These are phyloP conservation scores for Muraenolepis orangiensis DNA, from an alignment of 2,797 vertebrate genomes.

Conservation along the genomic window DNA sequence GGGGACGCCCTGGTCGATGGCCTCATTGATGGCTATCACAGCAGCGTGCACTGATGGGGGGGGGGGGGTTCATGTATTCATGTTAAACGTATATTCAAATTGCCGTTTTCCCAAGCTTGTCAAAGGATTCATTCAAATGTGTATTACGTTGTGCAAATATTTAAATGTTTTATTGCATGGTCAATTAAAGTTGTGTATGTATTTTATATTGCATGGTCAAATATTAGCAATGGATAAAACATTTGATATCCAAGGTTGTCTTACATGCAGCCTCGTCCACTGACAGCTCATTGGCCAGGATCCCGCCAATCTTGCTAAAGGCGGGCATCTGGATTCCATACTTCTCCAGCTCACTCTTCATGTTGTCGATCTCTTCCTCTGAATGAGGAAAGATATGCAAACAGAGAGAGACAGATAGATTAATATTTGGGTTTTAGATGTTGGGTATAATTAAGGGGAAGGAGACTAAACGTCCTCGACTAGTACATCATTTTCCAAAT, in stretches of 20 bases:
- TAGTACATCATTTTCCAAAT: conserved; percentile 44
- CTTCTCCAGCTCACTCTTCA: conserved; percentile 96
- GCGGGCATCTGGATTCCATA: conserved; percentile 99
- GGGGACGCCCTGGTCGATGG: conserved; percentile 85
- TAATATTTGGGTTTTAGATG: not conserved
- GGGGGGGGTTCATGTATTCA: not conserved
- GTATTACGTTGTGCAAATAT: not conserved
- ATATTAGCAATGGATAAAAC: not conserved
- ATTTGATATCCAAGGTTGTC: conserved; percentile 42
- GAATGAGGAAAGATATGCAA: conserved; percentile 30
- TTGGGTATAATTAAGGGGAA: not conserved
- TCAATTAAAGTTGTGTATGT: not conserved
- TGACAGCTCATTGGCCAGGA: conserved; percentile 94
- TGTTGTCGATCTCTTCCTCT: conserved; percentile 99
- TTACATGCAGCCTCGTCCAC: conserved; percentile 97
- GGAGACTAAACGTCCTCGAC: conserved; percentile 44
- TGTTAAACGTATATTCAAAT: no score
- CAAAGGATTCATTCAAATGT: no score
- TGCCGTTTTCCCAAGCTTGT: no score
- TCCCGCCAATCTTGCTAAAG: conserved; percentile 98
- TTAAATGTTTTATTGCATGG: not conserved
- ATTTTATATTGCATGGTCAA: not conserved
- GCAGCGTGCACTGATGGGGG: conserved; percentile 86
- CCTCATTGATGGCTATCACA: conserved; percentile 97
- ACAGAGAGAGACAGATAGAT: not conserved